A percentile compares a stretch with the other conserved stretches of the same genome.
Evolutionary conservation across 2,113 vertebrate genomes (phyloP).

Genomic region (Solenodon paradoxus): DNA sequence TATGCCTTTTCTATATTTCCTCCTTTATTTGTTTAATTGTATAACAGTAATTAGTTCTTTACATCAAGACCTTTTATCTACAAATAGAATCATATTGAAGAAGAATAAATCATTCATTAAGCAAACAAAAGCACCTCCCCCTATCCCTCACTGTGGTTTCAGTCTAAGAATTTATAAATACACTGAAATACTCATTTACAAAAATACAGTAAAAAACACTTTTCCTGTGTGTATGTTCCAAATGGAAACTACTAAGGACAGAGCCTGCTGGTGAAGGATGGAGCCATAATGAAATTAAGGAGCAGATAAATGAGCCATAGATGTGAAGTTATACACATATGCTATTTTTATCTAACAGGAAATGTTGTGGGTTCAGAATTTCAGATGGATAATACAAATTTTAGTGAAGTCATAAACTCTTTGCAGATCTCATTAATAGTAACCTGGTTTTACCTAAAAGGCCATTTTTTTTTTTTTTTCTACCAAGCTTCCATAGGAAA

Average conservation of each 20-base stretch:
- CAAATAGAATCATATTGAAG: neutral
- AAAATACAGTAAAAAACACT: neutral
- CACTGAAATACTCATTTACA: neutral
- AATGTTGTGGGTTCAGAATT: neutral
- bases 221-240: neutral
- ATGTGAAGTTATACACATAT: neutral
- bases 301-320: neutral
- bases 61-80: neutral
- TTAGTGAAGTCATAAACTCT: neutral
- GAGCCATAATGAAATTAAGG: neutral
- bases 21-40: neutral
- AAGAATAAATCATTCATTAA: constrained; percentile 14
- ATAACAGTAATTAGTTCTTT: neutral
- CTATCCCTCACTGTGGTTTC: neutral
- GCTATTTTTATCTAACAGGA: neutral
- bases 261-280: neutral
- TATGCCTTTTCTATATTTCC: neutral
- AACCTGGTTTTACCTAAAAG: constrained; percentile 15
- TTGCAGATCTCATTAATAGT: neutral
- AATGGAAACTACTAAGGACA: neutral
- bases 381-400: neutral
- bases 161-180: constrained; percentile 8
- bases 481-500: neutral
- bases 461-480: neutral
- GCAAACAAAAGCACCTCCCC: neutral